phyloP scores from a whole-genome alignment of 2,888 invertebrate species.

The Iselma pallidipennis region DNA sequence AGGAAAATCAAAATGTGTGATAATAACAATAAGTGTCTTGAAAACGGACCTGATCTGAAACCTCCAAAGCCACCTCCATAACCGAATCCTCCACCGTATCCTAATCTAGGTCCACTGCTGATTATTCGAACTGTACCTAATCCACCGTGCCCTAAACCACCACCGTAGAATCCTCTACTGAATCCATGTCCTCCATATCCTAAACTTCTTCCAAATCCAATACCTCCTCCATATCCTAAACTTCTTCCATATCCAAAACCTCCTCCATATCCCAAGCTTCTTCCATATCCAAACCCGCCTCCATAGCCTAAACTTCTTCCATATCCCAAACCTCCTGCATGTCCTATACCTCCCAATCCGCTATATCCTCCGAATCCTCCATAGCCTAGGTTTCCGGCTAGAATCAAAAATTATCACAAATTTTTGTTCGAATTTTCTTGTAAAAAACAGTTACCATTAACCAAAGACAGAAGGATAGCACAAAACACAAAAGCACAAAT shows the following conservation, averaged over 20 bases:
- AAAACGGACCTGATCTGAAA: no score
- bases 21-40: no score
- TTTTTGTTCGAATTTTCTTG: neutral
- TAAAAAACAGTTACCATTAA: constrained; percentile 23
- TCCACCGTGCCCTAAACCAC: constrained; percentile 11
- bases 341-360: constrained; percentile 10
- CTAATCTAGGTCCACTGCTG: neutral
- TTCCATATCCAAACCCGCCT: constrained; percentile 44
- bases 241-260: constrained; percentile 40
- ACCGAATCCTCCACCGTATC: neutral
- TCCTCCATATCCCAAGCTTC: constrained; percentile 53
- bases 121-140: no score
- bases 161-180: constrained; percentile 6
- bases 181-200: neutral
- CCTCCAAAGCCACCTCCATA: neutral
- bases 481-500: neutral
- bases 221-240: constrained; percentile 1
- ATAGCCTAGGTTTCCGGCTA: constrained; percentile 16
- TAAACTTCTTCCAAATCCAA: constrained; percentile 9
- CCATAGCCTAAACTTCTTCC: constrained; percentile 53
- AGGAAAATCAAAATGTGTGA: no score
- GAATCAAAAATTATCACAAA: neutral
- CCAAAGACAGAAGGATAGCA: neutral
- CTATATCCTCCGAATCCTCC: constrained; percentile 8
- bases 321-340: constrained; percentile 21